Conservation (phyloP, 2,113 vertebrate species). For the Misgurnus mizolepis region DNA sequence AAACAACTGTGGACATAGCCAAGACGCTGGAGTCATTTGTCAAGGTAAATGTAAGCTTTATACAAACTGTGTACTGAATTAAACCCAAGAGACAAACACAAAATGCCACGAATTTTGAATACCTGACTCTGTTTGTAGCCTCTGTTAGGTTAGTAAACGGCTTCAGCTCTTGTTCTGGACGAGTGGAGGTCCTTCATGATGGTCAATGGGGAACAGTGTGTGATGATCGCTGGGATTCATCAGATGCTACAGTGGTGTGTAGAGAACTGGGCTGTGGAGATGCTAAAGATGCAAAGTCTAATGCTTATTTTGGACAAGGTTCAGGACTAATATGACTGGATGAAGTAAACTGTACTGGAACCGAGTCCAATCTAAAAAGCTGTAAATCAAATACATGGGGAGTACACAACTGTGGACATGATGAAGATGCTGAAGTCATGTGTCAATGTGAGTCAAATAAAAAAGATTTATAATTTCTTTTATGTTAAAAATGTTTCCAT, state of each 20-base stretch:
- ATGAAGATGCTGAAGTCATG: conserved; percentile 13
- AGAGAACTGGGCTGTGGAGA: conserved; percentile 15
- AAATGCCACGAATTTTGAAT: too few species aligned
- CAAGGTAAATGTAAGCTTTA: too few species aligned
- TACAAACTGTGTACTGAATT: too few species aligned
- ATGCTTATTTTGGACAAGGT: conserved; percentile 20
- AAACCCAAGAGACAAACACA: too few species aligned
- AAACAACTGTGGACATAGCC: too few species aligned
- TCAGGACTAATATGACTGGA: conserved; percentile 11
- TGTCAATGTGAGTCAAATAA: conserved; percentile 1
- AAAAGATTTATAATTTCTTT: not conserved
- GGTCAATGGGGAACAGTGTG: conserved; percentile 24
- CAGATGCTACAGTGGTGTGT: conserved; percentile 26
- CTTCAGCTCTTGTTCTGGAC: too few species aligned
- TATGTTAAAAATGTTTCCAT: too few species aligned
- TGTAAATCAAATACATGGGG: not conserved
- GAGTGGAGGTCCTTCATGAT: too few species aligned
- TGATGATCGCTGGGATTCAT: conserved; percentile 1
- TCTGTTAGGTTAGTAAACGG: too few species aligned
- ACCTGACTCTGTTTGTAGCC: too few species aligned
- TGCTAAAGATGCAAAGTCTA: not conserved
- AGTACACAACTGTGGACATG: not conserved
- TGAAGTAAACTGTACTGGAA: not conserved
- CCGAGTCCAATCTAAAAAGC: not conserved
- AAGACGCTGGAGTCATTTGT: too few species aligned